Evolutionary conservation across 2,888 invertebrate species (phyloP), one percentile per base, ranked within the genome.

Genomic region (Operophtera brumata): DNA sequence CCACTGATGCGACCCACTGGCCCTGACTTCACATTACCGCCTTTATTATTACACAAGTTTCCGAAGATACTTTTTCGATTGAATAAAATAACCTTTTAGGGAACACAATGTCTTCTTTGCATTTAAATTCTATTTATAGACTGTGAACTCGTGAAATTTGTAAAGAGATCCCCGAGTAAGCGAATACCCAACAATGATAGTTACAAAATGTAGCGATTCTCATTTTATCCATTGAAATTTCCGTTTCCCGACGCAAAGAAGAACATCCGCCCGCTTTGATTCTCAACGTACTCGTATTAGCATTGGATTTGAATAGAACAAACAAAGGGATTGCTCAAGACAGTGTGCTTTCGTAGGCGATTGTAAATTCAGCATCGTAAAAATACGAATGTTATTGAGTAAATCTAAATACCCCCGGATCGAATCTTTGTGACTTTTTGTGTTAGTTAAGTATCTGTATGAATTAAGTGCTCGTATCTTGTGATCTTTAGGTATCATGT

Each of bases 291-390:
- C 87, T 89, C 84, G 86, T 87, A 87, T 87, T 89, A 87, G 86
- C 87, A 88, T 88, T 81, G 82, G 75, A 89, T 89, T 89, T 89
- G 89, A 89, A 89, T 89, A 87, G 86, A 83, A 89, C 89, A 88
- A 88, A 88, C 87, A 88, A 89, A 87, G 85, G 89, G 87, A 85
- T 86, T 87, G 84, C 76, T 85, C 84, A 75, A 86, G 88, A 85
- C 84, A 82, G 77, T 85, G 77, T 85, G 86, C 86, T 86, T 87
- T 88, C 86, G 87, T 83, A 86, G 86, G 87, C 87, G 82, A 85
- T 88, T 87, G 86, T 86, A 81, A 84, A 87, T 84, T 86, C 85
- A 83, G 80, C 80, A 84, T 88, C 82, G 85, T 84, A 86, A 87
- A 87, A 87, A 82, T 84, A 70, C 74, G 62, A 68, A 64, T 68